These are phyloP conservation scores for Acheta domesticus DNA, from an alignment of 2,888 invertebrate species.

Conservation along the genomic window DNA sequence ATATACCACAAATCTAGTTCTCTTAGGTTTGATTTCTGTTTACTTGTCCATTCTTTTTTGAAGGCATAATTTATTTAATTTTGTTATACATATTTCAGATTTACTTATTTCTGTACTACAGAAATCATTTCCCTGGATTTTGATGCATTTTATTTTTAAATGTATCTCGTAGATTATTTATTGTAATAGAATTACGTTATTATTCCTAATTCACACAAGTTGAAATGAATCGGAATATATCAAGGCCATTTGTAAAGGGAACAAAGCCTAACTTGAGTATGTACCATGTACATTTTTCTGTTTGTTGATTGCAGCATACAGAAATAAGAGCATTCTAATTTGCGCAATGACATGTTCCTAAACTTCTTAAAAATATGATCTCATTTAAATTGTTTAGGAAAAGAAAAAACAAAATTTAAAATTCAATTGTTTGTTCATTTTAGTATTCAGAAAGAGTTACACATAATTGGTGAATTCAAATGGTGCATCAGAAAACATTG, in stretches of 20 bases:
- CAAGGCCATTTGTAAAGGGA: slow-evolving; percentile 21
- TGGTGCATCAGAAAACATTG: neutral
- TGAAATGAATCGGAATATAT: neutral
- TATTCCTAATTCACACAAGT: neutral
- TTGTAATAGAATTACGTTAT: neutral
- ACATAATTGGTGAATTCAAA: neutral
- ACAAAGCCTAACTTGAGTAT: slow-evolving; percentile 31
- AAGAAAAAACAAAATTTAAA: neutral
- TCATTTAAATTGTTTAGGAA: neutral
- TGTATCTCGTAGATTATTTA: neutral
- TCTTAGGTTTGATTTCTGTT: too few relatives aligned
- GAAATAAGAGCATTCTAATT: slow-evolving; percentile 22
- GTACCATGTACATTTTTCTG: slow-evolving; percentile 34
- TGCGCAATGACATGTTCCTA: slow-evolving; percentile 21
- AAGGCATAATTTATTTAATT: too few relatives aligned
- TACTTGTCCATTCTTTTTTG: too few relatives aligned
- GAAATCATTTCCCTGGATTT: neutral
- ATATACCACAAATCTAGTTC: too few relatives aligned
- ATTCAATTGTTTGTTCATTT: neutral
- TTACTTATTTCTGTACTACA: too few relatives aligned
- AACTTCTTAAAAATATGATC: slow-evolving; percentile 11
- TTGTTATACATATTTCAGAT: too few relatives aligned
- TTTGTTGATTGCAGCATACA: neutral
- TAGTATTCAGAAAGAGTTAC: too few relatives aligned
- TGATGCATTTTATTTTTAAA: slow-evolving; percentile 18